These are phyloP conservation scores for Apocheima hispidaria DNA, from an alignment of 2,888 invertebrate species.

Conservation along the genomic window DNA sequence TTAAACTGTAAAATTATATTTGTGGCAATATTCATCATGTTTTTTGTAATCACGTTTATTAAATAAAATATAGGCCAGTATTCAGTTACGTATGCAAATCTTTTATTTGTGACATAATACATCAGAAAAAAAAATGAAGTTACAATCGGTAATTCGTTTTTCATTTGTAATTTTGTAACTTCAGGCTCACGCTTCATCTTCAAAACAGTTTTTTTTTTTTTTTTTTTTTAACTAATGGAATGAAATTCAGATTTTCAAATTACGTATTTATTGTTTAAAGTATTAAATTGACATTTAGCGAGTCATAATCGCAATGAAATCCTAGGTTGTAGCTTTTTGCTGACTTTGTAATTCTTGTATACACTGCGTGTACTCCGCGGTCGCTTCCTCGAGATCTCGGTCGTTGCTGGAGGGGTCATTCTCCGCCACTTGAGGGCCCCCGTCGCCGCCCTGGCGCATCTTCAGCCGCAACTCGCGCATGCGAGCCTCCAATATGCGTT, in stretches of 20 bases:
- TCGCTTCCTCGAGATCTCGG: slow-evolving; percentile 74
- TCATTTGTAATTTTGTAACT: too few species aligned
- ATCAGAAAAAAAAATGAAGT: too few species aligned
- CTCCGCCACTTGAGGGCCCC: slow-evolving; percentile 57
- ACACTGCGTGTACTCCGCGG: slow-evolving; percentile 71
- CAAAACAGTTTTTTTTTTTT: too few species aligned
- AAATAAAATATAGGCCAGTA: background rate
- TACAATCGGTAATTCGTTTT: too few species aligned
- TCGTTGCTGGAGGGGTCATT: slow-evolving; percentile 63
- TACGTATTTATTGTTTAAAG: background rate
- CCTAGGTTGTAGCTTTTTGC: slow-evolving; percentile 49
- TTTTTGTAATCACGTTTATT: background rate
- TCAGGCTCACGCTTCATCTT: too few species aligned
- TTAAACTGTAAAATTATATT: background rate
- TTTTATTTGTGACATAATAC: background rate
- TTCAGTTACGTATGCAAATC: background rate
- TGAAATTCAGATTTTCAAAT: background rate
- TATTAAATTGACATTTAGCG: background rate
- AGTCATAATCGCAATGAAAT: background rate
- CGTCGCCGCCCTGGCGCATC: slow-evolving; percentile 75
- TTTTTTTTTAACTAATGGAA: too few species aligned
- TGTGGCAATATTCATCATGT: background rate
- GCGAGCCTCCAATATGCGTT: slow-evolving; percentile 96
- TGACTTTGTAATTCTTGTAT: slow-evolving; percentile 66
- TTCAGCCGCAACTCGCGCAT: slow-evolving; percentile 92